phyloP scores from a whole-genome alignment of 2,888 invertebrate species.

The Leptinotarsa tumamoca region DNA sequence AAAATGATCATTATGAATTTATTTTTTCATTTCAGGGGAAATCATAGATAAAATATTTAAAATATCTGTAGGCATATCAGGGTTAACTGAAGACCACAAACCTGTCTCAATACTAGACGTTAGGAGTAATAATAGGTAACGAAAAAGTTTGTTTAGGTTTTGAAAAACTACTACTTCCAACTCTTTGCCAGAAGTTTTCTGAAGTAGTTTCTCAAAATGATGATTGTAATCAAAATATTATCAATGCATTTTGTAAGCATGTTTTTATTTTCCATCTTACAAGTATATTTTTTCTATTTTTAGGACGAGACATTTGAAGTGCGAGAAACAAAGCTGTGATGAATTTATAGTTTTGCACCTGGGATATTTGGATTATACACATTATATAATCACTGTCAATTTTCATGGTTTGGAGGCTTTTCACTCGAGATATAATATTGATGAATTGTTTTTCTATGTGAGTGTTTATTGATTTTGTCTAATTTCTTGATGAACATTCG shows the following conservation, averaged over 20 bases:
- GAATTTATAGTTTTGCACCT: conserved; percentile 91
- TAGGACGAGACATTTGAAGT: conserved; percentile 85
- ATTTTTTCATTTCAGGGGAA: conserved; percentile 77
- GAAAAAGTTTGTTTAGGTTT: too few relatives aligned
- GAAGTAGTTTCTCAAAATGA: not conserved
- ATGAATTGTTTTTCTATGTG: conserved; percentile 87
- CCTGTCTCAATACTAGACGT: conserved; percentile 75
- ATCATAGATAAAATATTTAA: conserved; percentile 91
- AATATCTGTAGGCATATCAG: conserved; percentile 86
- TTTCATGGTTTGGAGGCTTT: conserved; percentile 89
- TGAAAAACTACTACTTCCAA: too few relatives aligned
- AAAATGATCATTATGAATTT: not conserved
- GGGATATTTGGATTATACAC: conserved; percentile 88
- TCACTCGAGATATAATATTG: conserved; percentile 86
- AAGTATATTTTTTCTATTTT: conserved; percentile 31
- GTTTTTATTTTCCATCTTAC: too few relatives aligned
- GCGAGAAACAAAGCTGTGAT: conserved; percentile 84
- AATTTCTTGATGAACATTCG: too few relatives aligned
- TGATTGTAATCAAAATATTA: too few relatives aligned
- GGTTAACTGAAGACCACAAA: conserved; percentile 81
- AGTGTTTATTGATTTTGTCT: conserved; percentile 65
- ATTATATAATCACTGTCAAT: conserved; percentile 86
- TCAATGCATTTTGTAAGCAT: too few relatives aligned
- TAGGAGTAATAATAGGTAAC: conserved; percentile 79
- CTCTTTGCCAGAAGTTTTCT: not conserved